Evolutionary conservation across 2,797 vertebrate species (phyloP).

Genomic region (Semaprochilodus insignis): DNA sequence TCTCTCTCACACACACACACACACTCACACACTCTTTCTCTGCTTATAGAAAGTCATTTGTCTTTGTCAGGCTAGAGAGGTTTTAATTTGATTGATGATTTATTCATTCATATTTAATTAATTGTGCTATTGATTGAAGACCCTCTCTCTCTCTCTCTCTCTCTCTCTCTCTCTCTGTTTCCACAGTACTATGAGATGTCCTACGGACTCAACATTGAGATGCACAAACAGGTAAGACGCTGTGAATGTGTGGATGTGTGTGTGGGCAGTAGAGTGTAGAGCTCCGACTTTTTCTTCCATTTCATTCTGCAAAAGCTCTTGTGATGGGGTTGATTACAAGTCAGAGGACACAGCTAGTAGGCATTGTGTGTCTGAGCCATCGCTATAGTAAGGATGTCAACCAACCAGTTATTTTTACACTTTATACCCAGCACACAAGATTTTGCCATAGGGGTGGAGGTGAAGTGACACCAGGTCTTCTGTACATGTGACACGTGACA

Average conservation of each 20-base stretch:
- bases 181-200: slow-evolving; percentile 90
- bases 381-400: too few relatives aligned
- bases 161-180: slow-evolving; percentile 56
- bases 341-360: not conserved
- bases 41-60: slow-evolving; percentile 39
- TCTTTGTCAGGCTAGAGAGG: slow-evolving; percentile 27
- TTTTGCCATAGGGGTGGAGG: too few relatives aligned
- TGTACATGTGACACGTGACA: too few relatives aligned
- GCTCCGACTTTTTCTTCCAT: not conserved
- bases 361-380: not conserved
- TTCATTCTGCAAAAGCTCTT: not conserved
- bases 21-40: not conserved
- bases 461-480: too few relatives aligned
- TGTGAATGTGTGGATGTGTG: slow-evolving; percentile 25
- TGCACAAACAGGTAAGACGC: slow-evolving; percentile 66
- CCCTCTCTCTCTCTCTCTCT: not conserved
- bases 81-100: slow-evolving; percentile 54
- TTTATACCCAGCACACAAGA: too few relatives aligned
- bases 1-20: too few relatives aligned
- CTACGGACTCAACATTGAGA: slow-evolving; percentile 77
- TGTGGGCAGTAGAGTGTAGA: not conserved
- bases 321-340: not conserved
- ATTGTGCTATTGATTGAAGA: slow-evolving; percentile 44
- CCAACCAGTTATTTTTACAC: not conserved
- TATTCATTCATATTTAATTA: slow-evolving; percentile 46